phyloP scores from a whole-genome alignment of 2,113 vertebrate species.

The Struthio camelus region DNA sequence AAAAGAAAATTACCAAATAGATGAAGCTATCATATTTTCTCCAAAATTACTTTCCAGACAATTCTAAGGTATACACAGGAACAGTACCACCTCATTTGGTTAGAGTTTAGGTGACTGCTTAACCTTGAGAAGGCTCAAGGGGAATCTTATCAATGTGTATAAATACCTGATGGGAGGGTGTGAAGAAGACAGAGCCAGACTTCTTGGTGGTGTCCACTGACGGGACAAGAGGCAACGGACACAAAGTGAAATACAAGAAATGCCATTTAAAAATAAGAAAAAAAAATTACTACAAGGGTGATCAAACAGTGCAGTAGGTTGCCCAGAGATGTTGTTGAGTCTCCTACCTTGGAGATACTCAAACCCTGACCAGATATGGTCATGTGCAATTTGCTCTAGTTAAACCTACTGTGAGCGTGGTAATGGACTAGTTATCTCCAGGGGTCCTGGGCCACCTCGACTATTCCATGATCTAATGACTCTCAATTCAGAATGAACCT shows the following conservation, averaged over 20 bases:
- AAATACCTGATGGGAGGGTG: neutral
- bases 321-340: neutral
- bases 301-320: neutral
- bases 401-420: neutral
- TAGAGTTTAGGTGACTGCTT: neutral
- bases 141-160: neutral
- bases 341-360: neutral
- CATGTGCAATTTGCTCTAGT: neutral
- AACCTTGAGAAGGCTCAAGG: neutral
- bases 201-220: neutral
- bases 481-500: neutral
- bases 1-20: neutral
- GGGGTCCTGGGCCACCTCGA: neutral
- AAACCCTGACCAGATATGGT: neutral
- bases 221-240: neutral
- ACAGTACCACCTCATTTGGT: neutral
- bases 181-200: neutral
- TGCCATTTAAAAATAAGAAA: neutral
- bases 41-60: neutral
- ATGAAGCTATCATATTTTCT: neutral
- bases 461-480: neutral
- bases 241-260: neutral
- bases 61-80: neutral
- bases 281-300: neutral
- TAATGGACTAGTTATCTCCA: neutral